Conservation (phyloP, 2,113 vertebrate genomes). For the Oxyruncus cristatus region DNA sequence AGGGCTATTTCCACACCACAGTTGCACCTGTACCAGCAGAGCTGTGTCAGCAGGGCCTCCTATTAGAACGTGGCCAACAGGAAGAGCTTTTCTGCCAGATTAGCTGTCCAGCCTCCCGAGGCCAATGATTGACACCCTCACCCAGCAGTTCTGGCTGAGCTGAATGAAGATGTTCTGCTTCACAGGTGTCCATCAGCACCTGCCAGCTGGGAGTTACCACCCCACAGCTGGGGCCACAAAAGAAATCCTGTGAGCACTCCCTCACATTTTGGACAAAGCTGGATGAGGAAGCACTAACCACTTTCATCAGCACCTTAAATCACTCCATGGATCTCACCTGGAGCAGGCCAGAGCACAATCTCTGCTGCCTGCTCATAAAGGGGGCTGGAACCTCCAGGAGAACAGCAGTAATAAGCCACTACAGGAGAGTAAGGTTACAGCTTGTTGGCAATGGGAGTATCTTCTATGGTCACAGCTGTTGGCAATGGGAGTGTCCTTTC, state of each 20-base stretch:
- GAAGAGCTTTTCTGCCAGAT: neutral
- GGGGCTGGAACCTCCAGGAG: neutral
- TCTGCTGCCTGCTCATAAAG: neutral
- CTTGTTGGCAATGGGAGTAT: neutral
- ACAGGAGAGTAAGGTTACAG: neutral
- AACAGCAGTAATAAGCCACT: neutral
- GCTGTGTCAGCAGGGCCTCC: neutral
- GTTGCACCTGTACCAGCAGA: neutral
- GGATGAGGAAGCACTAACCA: neutral
- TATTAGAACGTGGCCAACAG: neutral
- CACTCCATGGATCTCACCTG: neutral
- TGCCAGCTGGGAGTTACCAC: neutral
- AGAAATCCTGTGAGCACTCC: neutral
- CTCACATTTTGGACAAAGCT: neutral
- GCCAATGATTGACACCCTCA: neutral
- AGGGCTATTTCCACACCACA: neutral
- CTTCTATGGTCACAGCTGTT: neutral
- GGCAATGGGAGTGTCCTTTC: neutral
- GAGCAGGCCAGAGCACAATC: neutral
- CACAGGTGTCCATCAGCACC: neutral
- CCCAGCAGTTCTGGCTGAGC: neutral
- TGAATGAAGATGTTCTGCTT: neutral
- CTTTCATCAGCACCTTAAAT: neutral
- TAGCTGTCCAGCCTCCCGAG: neutral
- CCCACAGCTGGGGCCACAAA: neutral